phyloP scores from a whole-genome alignment of 1,140 invertebrate species.

The Aphelinus atriplicis region DNA sequence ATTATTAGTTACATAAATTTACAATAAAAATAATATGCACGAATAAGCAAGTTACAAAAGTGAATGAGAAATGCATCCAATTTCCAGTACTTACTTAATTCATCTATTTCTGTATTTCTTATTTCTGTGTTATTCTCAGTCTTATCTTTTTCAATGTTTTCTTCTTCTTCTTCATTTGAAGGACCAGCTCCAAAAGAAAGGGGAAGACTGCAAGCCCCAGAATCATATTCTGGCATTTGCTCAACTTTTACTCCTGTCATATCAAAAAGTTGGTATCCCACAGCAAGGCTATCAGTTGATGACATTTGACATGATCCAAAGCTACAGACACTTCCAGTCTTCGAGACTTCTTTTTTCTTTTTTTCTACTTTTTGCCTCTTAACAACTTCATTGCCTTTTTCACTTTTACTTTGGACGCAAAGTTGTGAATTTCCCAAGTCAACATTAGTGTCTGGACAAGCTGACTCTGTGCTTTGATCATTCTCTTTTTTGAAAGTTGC shows the following conservation, averaged over 20 bases:
- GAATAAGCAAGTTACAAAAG: too few relatives aligned
- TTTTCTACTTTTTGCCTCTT: neutral
- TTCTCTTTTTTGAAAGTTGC: neutral
- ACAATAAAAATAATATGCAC: neutral
- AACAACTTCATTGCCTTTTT: neutral
- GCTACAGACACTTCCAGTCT: too few relatives aligned
- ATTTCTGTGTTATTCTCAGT: too few relatives aligned
- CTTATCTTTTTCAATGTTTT: too few relatives aligned
- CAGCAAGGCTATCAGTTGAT: constrained; percentile 20
- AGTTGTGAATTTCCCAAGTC: neutral
- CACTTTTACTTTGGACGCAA: neutral
- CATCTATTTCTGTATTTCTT: too few relatives aligned
- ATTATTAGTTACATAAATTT: neutral
- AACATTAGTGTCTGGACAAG: neutral
- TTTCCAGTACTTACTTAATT: too few relatives aligned
- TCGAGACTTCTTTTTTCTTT: neutral
- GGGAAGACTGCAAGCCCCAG: neutral
- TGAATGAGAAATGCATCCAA: too few relatives aligned
- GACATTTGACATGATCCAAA: neutral
- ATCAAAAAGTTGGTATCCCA: constrained; percentile 19
- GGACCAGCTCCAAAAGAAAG: constrained; percentile 6
- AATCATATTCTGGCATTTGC: neutral
- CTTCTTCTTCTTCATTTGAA: neutral
- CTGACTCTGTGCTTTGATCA: neutral
- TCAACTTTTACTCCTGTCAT: neutral